A percentile compares a stretch with the other conserved stretches of the same genome.
Conservation (phyloP, 2,113 vertebrate species). For the Cromileptes altivelis region DNA sequence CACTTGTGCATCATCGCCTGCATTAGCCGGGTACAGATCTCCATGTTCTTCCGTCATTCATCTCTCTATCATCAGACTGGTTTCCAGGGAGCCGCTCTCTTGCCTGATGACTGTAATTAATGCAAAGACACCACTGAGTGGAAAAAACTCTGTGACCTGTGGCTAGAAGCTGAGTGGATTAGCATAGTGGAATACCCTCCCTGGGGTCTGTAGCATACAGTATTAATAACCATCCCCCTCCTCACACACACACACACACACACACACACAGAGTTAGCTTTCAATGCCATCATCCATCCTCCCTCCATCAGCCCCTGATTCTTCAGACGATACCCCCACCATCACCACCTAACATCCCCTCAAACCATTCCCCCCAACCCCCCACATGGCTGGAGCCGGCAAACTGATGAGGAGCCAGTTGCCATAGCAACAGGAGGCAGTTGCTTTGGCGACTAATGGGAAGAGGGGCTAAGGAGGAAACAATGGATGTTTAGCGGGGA, state of each 20-base stretch:
- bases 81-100: neutral
- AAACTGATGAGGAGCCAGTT: conserved; percentile 79
- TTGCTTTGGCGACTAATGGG: conserved; percentile 86
- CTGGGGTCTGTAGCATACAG: conserved; percentile 11
- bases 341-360: conserved; percentile 34
- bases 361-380: conserved; percentile 11
- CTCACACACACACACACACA: neutral
- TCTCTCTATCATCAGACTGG: neutral
- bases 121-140: neutral
- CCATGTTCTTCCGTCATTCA: neutral
- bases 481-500: conserved; percentile 65
- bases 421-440: conserved; percentile 81
- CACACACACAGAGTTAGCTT: neutral
- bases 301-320: conserved; percentile 20
- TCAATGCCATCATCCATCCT: conserved; percentile 5
- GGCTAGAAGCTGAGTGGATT: conserved; percentile 16
- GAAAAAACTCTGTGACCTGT: conserved; percentile 21
- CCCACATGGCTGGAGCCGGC: conserved; percentile 54
- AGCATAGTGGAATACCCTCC: conserved; percentile 21
- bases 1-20: neutral
- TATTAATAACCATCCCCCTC: conserved; percentile 26
- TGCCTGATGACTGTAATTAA: conserved; percentile 43
- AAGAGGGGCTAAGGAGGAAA: conserved; percentile 69
- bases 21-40: neutral
- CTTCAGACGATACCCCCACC: conserved; percentile 30